Evolutionary conservation across 2,888 invertebrate species (phyloP).

Genomic region (Drosophila prolongata): DNA sequence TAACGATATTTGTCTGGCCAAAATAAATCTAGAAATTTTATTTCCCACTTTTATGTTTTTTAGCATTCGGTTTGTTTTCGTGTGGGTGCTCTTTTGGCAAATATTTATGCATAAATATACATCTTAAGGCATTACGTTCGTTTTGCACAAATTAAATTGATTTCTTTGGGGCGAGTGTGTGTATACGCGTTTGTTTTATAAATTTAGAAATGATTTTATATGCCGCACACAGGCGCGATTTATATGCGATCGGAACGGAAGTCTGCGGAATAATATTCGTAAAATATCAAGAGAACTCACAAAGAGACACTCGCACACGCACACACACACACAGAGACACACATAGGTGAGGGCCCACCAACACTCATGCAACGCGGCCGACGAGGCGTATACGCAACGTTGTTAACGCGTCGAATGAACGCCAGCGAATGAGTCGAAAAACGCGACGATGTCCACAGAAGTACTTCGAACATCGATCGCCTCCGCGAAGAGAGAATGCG

Average conservation of each 20-base stretch:
- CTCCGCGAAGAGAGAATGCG: neutral
- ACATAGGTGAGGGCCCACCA: slow-evolving; percentile 18
- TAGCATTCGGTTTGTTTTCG: slow-evolving; percentile 21
- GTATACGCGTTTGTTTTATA: slow-evolving; percentile 56
- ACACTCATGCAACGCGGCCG: slow-evolving; percentile 20
- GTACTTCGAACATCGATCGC: slow-evolving; percentile 49
- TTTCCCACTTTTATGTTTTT: slow-evolving; percentile 43
- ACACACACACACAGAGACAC: slow-evolving; percentile 5
- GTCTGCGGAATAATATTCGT: slow-evolving; percentile 31
- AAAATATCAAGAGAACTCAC: slow-evolving; percentile 28
- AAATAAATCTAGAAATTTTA: slow-evolving; percentile 38
- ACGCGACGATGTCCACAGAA: slow-evolving; percentile 58
- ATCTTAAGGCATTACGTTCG: slow-evolving; percentile 24
- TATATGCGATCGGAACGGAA: slow-evolving; percentile 56
- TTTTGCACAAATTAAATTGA: slow-evolving; percentile 47
- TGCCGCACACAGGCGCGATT: slow-evolving; percentile 16
- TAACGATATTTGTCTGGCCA: slow-evolving; percentile 13
- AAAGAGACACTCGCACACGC: slow-evolving; percentile 30
- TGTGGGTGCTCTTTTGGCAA: slow-evolving; percentile 21
- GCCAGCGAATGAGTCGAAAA: slow-evolving; percentile 60
- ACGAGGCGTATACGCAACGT: slow-evolving; percentile 62
- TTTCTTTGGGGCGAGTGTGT: slow-evolving; percentile 34
- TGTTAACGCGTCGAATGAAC: slow-evolving; percentile 65
- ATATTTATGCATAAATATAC: slow-evolving; percentile 39
- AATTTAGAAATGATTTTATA: slow-evolving; percentile 75